Percentiles rank a stretch among this genome's conserved stretches.
Conservation (phyloP, 2,797 vertebrate genomes). For the Gila robusta region DNA sequence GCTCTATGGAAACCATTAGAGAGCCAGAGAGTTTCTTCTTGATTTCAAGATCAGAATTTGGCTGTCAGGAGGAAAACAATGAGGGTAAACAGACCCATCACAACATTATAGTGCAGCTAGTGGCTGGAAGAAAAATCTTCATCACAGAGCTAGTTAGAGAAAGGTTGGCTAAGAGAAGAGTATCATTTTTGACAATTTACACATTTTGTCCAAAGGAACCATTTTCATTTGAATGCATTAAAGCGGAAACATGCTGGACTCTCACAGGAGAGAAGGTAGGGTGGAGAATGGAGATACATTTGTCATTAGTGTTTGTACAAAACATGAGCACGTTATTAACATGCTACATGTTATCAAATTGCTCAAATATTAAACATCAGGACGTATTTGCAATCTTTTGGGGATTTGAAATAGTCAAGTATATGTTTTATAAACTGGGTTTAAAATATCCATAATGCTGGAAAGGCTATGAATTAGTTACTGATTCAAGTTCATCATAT, state of each 20-base stretch:
- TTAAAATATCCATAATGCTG: conserved; percentile 5
- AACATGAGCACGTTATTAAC: conserved; percentile 62
- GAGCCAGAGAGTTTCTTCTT: conserved; percentile 98
- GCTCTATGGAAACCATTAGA: conserved; percentile 97
- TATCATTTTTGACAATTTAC: conserved; percentile 30
- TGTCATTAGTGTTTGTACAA: conserved; percentile 51
- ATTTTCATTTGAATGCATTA: conserved; percentile 69
- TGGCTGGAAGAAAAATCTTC: conserved; percentile 77
- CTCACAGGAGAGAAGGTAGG: conserved; percentile 77
- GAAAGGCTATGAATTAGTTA: not conserved
- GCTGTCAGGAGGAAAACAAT: conserved; percentile 85
- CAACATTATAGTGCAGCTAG: conserved; percentile 76
- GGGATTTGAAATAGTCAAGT: not conserved
- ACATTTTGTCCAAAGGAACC: conserved; percentile 30
- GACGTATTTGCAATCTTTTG: not conserved
- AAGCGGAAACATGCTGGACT: conserved; percentile 77
- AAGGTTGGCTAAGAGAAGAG: conserved; percentile 60
- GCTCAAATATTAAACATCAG: conserved; percentile 47
- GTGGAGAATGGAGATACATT: conserved; percentile 68
- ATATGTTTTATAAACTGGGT: not conserved
- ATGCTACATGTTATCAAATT: conserved; percentile 66
- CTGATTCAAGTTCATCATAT: not conserved
- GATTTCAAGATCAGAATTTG: conserved; percentile 93
- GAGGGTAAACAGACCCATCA: conserved; percentile 75
- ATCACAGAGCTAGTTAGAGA: conserved; percentile 74